Base-by-base conservation (phyloP, 2,797 vertebrate species). In the Amniataba percoides region DNA sequence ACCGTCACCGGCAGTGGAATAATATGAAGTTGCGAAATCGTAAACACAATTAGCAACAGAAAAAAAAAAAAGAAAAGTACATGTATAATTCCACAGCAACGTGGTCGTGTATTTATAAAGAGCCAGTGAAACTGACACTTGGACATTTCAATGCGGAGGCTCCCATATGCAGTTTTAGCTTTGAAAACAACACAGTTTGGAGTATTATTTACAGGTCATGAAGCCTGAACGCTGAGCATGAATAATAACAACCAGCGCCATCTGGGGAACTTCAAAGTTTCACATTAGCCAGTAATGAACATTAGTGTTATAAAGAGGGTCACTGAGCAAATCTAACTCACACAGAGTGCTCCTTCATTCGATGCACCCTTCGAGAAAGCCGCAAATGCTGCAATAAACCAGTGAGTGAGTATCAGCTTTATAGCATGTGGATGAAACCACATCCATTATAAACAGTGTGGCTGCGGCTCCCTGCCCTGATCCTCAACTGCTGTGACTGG, bases 141-240 rank as follows among this genome's bases (percentile, higher is more conserved):
- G 91, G 80, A 91, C 80, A 88, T 92, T 87, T 90, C 68, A 83
- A 72, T 91, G 84, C 66, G 62, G 42, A 64, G 52, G 53, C 78
- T 87, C 57, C 77, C 67, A 72, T 87, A 83, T 92, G 90, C 87
- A 83, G 82, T 86, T 87, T 91, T 79, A 88, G 89, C 88, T 91
- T 90, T 90, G 87, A 90, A 87, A 85, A 87, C 84, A 89, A 82
- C 83, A 87, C 87, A 78, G 92, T 90, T 92, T 84, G 88, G 87
- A 83, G 70, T 81, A 85, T 94, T 94, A 94, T 94, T 94, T 94
- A 94, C 94, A 94, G 94, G 94, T 94, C 94, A 93, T 85, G 89
- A 89, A 89, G 88, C 89, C 88, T 80, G 84, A 93, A 93, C 87
- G 85, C 78, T 76, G 77, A 91, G 86, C 87, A 88, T 94, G 91